These are phyloP conservation scores for Symphodus melops DNA, from an alignment of 2,113 vertebrate genomes.

Conservation along the genomic window DNA sequence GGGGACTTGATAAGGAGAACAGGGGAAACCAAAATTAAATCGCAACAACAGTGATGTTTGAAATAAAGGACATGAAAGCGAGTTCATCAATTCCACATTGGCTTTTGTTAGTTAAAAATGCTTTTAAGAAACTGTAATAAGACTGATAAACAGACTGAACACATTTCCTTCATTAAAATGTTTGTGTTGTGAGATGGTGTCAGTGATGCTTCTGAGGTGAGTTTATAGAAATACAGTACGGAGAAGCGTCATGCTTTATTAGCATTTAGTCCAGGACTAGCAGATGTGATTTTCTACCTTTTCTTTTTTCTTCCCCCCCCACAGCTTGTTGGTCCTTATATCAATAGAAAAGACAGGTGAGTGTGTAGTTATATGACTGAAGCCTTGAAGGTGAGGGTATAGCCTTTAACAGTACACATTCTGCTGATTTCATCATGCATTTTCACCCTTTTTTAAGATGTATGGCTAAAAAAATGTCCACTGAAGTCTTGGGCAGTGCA, in stretches of 20 bases:
- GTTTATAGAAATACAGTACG: neutral
- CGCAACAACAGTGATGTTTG: no score
- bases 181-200: no score
- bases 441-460: no score
- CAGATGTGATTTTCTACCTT: constrained; percentile 5
- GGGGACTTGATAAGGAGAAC: constrained; percentile 4
- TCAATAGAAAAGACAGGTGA: neutral
- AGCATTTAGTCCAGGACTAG: neutral
- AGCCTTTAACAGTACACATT: neutral
- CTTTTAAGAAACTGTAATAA: neutral
- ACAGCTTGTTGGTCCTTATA: no score
- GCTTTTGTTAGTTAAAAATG: no score
- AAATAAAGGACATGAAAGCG: no score
- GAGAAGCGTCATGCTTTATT: neutral
- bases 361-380: neutral
- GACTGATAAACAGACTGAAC: neutral
- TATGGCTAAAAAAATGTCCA: neutral
- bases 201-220: no score
- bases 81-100: no score
- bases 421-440: no score
- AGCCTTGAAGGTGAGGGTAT: neutral
- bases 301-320: no score
- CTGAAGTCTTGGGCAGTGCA: neutral
- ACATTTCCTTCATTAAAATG: neutral
- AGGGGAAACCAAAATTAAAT: neutral